Percentiles rank a stretch among this genome's conserved stretches.
Conservation (phyloP, 1,140 invertebrate genomes). For the Prorops nasuta region DNA sequence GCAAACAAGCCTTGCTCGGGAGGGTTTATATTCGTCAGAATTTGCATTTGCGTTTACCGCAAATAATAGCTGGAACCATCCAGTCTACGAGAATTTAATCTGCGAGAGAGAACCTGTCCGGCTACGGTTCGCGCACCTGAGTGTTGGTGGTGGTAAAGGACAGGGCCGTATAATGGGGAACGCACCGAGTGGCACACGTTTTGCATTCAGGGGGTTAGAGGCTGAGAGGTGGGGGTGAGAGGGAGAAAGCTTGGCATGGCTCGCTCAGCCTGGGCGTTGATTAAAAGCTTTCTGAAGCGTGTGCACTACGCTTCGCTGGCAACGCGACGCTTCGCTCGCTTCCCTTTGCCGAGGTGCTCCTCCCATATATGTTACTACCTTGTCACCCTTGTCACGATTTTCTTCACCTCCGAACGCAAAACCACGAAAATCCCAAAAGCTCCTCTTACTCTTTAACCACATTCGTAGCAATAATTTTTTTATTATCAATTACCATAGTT, state of each 20-base stretch:
- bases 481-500: too few relatives aligned
- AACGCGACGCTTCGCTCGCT: slow-evolving; percentile 23
- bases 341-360: slow-evolving; percentile 17
- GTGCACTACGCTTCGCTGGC: slow-evolving; percentile 13
- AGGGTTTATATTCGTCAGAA: too few relatives aligned
- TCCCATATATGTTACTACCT: too few relatives aligned
- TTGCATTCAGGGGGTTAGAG: neutral
- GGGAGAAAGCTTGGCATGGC: neutral
- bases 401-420: slow-evolving; percentile 4
- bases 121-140: too few relatives aligned
- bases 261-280: slow-evolving; percentile 23
- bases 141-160: neutral
- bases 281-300: slow-evolving; percentile 30
- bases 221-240: neutral
- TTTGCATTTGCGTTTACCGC: too few relatives aligned
- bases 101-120: too few relatives aligned
- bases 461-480: too few relatives aligned
- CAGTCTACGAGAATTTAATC: too few relatives aligned
- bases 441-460: too few relatives aligned
- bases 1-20: too few relatives aligned
- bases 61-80: too few relatives aligned
- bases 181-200: slow-evolving; percentile 6
- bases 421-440: slow-evolving; percentile 8
- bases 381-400: slow-evolving; percentile 5
- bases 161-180: slow-evolving; percentile 7